Conservation (phyloP, 2,113 vertebrate genomes). For the Salvelinus fontinalis region DNA sequence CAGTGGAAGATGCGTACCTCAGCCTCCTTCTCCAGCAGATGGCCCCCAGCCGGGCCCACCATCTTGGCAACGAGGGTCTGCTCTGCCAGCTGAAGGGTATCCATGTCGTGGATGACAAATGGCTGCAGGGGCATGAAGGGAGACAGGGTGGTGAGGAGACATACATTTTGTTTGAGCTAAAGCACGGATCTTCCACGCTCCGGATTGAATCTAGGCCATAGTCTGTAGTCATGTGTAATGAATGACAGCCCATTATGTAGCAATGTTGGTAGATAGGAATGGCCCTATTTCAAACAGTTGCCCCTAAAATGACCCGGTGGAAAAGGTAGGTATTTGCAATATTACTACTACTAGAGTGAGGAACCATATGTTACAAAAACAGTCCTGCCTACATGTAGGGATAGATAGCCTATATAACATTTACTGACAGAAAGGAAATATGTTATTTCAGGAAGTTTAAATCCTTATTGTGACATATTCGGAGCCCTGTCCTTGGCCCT, state of each 20-base stretch:
- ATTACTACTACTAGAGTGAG: neutral
- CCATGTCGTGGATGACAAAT: conserved; percentile 98
- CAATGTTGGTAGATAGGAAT: no score
- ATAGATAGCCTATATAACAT: neutral
- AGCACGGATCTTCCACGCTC: no score
- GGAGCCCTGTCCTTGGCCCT: neutral
- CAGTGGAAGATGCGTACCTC: conserved; percentile 97
- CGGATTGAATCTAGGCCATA: no score
- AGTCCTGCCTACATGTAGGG: no score
- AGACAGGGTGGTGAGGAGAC: neutral
- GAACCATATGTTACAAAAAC: no score
- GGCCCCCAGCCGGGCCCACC: conserved; percentile 77
- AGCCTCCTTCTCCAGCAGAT: conserved; percentile 86
- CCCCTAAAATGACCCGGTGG: neutral
- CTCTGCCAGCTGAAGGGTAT: conserved; percentile 93
- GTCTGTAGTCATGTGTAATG: neutral
- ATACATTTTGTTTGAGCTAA: no score
- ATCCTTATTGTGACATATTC: neutral
- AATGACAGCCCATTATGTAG: no score
- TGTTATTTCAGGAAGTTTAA: neutral
- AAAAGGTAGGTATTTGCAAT: neutral
- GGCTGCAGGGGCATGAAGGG: conserved; percentile 73
- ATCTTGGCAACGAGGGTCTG: conserved; percentile 92
- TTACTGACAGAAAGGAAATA: neutral
- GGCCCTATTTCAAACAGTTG: neutral